phyloP scores from a whole-genome alignment of 2,888 invertebrate genomes.

The Thymelicus acteon region DNA sequence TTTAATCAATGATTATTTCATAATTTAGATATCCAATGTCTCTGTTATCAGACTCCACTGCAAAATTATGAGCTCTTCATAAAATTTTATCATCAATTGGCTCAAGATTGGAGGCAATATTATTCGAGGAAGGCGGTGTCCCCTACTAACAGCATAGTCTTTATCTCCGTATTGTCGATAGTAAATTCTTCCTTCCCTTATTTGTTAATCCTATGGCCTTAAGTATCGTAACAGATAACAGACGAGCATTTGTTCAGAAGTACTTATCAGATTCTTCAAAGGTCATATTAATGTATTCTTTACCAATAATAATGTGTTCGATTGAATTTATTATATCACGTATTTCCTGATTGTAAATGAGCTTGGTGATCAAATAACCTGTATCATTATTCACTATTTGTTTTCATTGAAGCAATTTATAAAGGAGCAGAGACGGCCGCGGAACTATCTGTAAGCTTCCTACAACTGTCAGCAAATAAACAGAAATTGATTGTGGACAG shows the following conservation, averaged over 20 bases:
- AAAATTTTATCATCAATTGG: constrained; percentile 28
- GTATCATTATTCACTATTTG: constrained; percentile 15
- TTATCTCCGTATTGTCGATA: constrained; percentile 19
- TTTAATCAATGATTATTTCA: too few species aligned
- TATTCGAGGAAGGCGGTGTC: constrained; percentile 5
- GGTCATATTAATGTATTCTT: too few species aligned
- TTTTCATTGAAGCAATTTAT: constrained; percentile 17
- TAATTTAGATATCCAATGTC: not conserved
- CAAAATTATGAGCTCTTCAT: constrained; percentile 20
- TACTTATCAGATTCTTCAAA: too few species aligned
- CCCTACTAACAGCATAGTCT: not conserved
- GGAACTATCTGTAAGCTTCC: not conserved
- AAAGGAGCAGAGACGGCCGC: not conserved
- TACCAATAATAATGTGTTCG: too few species aligned
- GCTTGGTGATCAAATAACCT: constrained; percentile 12
- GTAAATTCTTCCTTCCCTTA: constrained; percentile 6
- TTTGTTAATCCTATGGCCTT: not conserved
- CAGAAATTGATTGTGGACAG: constrained; percentile 6
- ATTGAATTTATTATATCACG: not conserved
- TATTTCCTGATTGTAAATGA: constrained; percentile 2
- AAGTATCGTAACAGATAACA: too few species aligned
- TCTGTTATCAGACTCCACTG: not conserved
- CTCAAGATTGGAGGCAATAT: constrained; percentile 4
- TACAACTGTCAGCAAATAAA: not conserved
- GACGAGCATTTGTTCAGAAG: too few species aligned